Conservation (phyloP, 2,888 invertebrate species). For the Parascotia fuliginaria region DNA sequence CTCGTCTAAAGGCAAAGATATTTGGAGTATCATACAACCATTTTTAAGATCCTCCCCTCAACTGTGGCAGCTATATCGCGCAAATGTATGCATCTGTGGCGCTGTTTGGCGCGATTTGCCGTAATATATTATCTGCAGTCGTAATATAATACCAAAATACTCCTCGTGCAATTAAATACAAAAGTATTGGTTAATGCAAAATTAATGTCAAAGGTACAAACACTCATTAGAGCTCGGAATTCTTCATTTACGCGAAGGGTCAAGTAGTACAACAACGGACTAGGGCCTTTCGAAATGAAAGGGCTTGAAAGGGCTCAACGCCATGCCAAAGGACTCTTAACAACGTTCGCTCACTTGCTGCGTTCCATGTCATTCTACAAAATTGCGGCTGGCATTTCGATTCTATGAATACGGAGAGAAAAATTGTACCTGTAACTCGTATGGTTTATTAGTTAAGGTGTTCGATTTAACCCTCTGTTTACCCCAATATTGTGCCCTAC, state of each 20-base stretch:
- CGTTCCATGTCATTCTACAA: slow-evolving; percentile 36
- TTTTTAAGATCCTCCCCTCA: no score
- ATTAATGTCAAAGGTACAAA: slow-evolving; percentile 10
- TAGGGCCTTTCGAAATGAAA: slow-evolving; percentile 45
- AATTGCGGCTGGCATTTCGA: slow-evolving; percentile 20
- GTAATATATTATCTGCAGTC: no score
- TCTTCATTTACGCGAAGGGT: slow-evolving; percentile 53
- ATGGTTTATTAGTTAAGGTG: no score
- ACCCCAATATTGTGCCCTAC: no score
- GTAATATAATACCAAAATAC: not conserved
- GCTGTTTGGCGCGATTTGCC: no score
- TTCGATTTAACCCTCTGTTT: no score
- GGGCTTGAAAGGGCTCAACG: slow-evolving; percentile 35
- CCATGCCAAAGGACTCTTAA: slow-evolving; percentile 30
- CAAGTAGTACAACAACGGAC: slow-evolving; percentile 42
- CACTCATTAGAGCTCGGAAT: slow-evolving; percentile 22
- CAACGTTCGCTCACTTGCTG: slow-evolving; percentile 40
- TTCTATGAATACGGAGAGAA: slow-evolving; percentile 4
- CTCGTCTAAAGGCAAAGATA: no score
- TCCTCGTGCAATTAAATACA: slow-evolving; percentile 5
- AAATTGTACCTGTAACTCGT: no score
- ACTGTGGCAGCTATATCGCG: no score
- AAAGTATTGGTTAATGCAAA: no score
- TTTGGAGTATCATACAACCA: no score
- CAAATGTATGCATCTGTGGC: no score